These are phyloP conservation scores for Odontophorus gujanensis DNA, from an alignment of 2,113 vertebrate genomes.

Conservation along the genomic window DNA sequence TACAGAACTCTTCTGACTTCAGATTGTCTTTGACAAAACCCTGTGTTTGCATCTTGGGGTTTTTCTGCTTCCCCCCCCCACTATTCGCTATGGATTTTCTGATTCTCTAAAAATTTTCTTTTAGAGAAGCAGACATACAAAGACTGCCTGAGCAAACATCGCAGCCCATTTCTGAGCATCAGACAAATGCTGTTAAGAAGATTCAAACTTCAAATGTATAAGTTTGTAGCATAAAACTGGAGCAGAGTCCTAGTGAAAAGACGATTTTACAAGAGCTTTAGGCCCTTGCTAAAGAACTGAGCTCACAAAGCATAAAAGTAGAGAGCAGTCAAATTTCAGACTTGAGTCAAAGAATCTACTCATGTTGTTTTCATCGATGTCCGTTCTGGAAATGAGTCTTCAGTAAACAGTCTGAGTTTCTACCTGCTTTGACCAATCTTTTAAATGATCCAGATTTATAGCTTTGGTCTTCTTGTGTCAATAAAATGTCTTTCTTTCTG, in stretches of 20 bases:
- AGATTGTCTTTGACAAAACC: not conserved
- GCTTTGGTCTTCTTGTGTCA: not conserved
- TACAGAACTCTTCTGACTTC: not conserved
- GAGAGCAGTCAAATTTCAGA: not conserved
- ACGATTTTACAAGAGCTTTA: not conserved
- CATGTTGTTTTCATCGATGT: not conserved
- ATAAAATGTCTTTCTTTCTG: not conserved
- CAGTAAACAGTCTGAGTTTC: not conserved
- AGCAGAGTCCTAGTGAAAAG: not conserved
- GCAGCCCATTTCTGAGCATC: not conserved
- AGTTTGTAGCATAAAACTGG: not conserved
- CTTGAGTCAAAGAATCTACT: not conserved
- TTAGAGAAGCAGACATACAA: not conserved
- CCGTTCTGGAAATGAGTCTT: not conserved
- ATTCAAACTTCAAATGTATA: not conserved
- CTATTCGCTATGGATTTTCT: not conserved
- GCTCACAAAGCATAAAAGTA: not conserved
- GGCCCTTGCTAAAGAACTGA: not conserved
- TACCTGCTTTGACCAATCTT: not conserved
- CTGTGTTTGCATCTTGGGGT: not conserved
- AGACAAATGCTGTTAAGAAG: not conserved
- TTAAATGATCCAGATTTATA: not conserved
- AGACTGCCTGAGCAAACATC: accelerated
- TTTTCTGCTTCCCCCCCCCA: not conserved
- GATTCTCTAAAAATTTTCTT: not conserved